phyloP scores from a whole-genome alignment of 2,888 invertebrate species.

The Opisthograptis luteolata region DNA sequence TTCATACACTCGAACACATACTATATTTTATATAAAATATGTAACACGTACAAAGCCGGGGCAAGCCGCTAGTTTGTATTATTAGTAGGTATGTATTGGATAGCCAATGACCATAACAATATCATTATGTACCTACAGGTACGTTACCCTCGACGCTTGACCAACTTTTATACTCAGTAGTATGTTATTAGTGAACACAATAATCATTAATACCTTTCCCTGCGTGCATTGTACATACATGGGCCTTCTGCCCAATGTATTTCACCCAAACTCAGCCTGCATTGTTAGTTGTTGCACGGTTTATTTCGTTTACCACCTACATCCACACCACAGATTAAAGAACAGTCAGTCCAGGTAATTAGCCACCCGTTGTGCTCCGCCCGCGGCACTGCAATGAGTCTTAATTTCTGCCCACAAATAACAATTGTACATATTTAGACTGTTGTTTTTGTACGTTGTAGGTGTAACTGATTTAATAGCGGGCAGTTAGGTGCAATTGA shows the following conservation, averaged over 20 bases:
- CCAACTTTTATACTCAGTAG: no score
- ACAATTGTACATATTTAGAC: conserved; percentile 30
- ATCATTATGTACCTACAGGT: no score
- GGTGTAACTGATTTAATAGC: conserved; percentile 24
- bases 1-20: no score
- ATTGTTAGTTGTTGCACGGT: conserved; percentile 8
- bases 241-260: conserved; percentile 14
- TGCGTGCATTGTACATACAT: neutral
- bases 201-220: neutral
- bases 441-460: conserved; percentile 6
- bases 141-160: no score
- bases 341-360: conserved; percentile 16
- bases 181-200: neutral
- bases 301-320: conserved; percentile 15
- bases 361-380: conserved; percentile 26
- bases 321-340: conserved; percentile 14
- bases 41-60: no score
- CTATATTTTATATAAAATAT: no score
- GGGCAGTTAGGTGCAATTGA: conserved; percentile 5
- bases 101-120: no score
- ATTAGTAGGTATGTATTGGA: no score
- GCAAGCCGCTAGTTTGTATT: no score
- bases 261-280: conserved; percentile 12
- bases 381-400: conserved; percentile 20
- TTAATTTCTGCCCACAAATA: conserved; percentile 32